Base-by-base conservation (phyloP, 2,797 vertebrate species). In the Macroramphosus scolopax region DNA sequence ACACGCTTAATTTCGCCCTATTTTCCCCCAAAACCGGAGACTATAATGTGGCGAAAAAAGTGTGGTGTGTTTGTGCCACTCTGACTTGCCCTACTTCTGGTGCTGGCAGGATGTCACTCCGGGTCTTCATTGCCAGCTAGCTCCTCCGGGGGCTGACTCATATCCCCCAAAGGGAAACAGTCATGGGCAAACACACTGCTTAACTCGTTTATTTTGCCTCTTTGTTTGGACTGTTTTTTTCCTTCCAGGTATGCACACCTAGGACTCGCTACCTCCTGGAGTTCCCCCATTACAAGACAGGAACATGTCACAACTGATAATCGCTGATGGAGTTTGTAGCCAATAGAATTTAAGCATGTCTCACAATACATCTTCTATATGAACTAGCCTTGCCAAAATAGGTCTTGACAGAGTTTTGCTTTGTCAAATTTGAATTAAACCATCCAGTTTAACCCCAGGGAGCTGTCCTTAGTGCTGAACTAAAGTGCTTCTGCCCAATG, bases 391-490 rank as follows among this genome's bases (percentile, higher is more conserved):
- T 14, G 24, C n/a, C 20, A 16, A 11, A 9, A 12, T 18, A 15
- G 7, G 13, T 42, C 35, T 2, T 39, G 20, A 26, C 32, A 43
- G 25, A 59, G n/a, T 50, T 18, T 47, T 28, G 49, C 41, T 69
- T 42, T 20, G 35, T 25, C 43, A 38, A 28, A 58, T 67, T 25
- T 47, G 42, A 74, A 4, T 49, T 43, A 64, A 64, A 69, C 50
- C 24, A 50, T 61, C 39, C 50, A 53, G 45, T 38, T 37, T 17
- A 39, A 34, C 39, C 40, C 15, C 35, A 1, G 17, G 73, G 75
- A 81, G 69, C 84, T 87, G 62, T 87, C 84, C 78, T 18, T 43
- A 72, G 84, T 85, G 51, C 82, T 87, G 76, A 83, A 75, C 35
- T 47, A 3, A 18, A 41, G 13, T 62, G 6, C 33, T 13, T 6